Percentiles rank a stretch among this genome's conserved stretches.
Evolutionary conservation across 1,140 invertebrate species (phyloP).

Genomic region (Prorops nasuta): DNA sequence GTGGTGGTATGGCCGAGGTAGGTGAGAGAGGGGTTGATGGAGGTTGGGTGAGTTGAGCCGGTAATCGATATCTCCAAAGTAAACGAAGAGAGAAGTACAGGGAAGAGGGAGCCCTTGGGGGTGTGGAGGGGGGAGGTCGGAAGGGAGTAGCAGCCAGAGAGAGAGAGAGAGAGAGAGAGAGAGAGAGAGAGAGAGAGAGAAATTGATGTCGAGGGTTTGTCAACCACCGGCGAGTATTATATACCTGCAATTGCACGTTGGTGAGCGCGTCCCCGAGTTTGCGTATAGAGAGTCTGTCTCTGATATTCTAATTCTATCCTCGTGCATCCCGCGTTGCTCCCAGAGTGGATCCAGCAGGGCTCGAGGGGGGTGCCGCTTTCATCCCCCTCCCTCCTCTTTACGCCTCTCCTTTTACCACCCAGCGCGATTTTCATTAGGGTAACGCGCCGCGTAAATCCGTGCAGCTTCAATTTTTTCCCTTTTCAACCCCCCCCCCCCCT

Average conservation of each 20-base stretch:
- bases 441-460: constrained; percentile 41
- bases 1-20: constrained; percentile 19
- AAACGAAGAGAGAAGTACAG: constrained; percentile 48
- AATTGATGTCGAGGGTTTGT: constrained; percentile 52
- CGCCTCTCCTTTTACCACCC: constrained; percentile 26
- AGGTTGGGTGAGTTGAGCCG: constrained; percentile 48
- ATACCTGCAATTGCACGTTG: constrained; percentile 29
- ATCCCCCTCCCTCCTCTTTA: constrained; percentile 4
- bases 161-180: constrained; percentile 9
- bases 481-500: not conserved
- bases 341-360: too few relatives aligned
- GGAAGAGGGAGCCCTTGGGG: constrained; percentile 21
- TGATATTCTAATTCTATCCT: constrained; percentile 49
- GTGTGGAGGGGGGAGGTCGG: constrained; percentile 1
- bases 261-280: not conserved
- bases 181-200: constrained; percentile 30
- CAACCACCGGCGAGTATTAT: constrained; percentile 46
- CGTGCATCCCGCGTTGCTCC: constrained; percentile 34
- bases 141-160: constrained; percentile 4
- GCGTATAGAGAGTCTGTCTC: constrained; percentile 25
- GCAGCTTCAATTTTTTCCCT: constrained; percentile 23
- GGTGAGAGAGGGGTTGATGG: constrained; percentile 42
- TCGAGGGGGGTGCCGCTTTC: too few relatives aligned
- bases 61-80: constrained; percentile 56
- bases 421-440: constrained; percentile 48